phyloP scores from a whole-genome alignment of 1,140 invertebrate species.

The Anastrepha ludens region DNA sequence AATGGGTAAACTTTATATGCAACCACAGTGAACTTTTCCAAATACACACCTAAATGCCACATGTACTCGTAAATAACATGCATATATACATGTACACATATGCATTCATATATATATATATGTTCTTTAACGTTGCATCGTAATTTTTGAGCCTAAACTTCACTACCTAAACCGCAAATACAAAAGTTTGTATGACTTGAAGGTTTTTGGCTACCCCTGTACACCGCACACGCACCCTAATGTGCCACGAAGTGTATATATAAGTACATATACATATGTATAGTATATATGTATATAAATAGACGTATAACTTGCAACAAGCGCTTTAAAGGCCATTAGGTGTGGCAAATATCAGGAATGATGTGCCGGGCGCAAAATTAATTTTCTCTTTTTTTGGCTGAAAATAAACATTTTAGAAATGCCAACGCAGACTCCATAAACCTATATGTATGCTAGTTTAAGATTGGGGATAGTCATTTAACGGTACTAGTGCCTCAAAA shows the following conservation, averaged over 20 bases:
- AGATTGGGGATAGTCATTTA: neutral
- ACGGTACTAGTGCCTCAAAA: neutral
- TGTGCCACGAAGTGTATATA: neutral
- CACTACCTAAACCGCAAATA: conserved; percentile 31
- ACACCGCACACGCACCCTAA: neutral
- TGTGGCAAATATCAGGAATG: conserved; percentile 1
- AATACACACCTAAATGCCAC: too few species aligned
- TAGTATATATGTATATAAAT: neutral
- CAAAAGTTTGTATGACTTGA: conserved; percentile 18
- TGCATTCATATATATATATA: too few species aligned
- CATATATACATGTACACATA: too few species aligned
- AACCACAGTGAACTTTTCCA: neutral
- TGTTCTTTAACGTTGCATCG: neutral
- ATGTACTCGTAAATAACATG: too few species aligned
- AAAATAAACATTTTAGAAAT: conserved; percentile 16
- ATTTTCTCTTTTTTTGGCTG: conserved; percentile 38
- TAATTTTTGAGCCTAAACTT: conserved; percentile 14
- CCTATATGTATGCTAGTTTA: neutral
- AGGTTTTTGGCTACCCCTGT: neutral
- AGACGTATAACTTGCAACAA: neutral
- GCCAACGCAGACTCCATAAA: conserved; percentile 25
- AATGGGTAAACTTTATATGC: conserved; percentile 21
- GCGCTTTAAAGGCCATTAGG: conserved; percentile 27
- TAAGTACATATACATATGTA: neutral
- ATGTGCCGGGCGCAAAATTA: conserved; percentile 32